Percentiles rank a stretch among this genome's conserved stretches.
phyloP scores from a whole-genome alignment of 37 sponge, comb jelly and placozoan species.

The Cladorhizidae sp. region DNA sequence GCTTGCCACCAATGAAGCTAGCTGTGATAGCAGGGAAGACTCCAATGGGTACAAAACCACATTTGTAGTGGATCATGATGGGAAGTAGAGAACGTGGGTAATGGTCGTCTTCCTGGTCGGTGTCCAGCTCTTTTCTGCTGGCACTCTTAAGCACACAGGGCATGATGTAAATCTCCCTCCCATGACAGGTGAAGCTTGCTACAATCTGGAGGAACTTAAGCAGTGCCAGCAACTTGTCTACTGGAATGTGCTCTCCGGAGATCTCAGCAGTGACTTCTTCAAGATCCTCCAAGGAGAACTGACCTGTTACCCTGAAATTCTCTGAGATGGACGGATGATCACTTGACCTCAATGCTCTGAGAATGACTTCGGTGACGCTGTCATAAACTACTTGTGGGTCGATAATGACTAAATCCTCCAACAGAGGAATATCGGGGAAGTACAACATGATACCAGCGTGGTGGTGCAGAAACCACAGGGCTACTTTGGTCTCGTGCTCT shows the following conservation, averaged over 20 bases:
- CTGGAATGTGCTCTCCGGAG: background rate
- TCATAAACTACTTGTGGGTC: conserved; percentile 16
- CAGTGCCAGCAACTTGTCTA: background rate
- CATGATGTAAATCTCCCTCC: background rate
- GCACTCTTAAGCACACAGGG: background rate
- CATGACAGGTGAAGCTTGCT: background rate
- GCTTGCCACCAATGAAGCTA: background rate
- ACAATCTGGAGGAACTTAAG: background rate
- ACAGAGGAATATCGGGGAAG: background rate
- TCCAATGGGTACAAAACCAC: conserved; percentile 5
- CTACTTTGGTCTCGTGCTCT: background rate
- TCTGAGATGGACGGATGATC: background rate
- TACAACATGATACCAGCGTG: conserved; percentile 13
- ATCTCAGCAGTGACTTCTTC: background rate
- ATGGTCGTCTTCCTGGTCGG: too few species aligned
- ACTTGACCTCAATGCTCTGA: background rate
- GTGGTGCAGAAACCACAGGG: conserved; percentile 28
- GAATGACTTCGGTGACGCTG: conserved; percentile 4
- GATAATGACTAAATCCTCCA: conserved; percentile 12
- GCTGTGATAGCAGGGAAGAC: conserved; percentile 3
- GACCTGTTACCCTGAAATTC: background rate
- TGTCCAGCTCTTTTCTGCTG: background rate
- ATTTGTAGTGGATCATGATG: background rate
- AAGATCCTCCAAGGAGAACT: conserved; percentile 5
- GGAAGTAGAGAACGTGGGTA: background rate